These are phyloP conservation scores for Platyura marginata DNA, from an alignment of 1,140 invertebrate genomes.

Conservation along the genomic window DNA sequence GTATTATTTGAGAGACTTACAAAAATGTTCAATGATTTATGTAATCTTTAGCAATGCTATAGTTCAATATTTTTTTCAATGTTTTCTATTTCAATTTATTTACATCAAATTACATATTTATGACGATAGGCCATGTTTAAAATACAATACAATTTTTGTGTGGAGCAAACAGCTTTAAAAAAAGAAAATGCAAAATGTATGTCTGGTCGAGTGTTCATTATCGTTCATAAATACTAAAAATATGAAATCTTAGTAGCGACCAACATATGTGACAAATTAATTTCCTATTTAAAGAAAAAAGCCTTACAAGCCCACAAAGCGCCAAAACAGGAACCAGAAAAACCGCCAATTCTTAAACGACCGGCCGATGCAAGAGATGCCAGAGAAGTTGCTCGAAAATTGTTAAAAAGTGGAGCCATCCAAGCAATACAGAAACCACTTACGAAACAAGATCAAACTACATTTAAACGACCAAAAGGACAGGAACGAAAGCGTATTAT, in stretches of 20 bases:
- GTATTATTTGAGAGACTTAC: too few species aligned
- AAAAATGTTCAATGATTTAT: too few species aligned
- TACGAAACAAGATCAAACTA: slow-evolving; percentile 59
- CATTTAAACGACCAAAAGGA: slow-evolving; percentile 58
- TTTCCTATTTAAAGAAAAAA: slow-evolving; percentile 52
- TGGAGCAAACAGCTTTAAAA: too few species aligned
- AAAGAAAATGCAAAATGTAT: too few species aligned
- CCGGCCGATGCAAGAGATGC: slow-evolving; percentile 81
- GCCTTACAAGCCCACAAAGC: slow-evolving; percentile 73
- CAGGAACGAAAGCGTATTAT: slow-evolving; percentile 60
- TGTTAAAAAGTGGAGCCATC: slow-evolving; percentile 87
- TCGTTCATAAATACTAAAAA: too few species aligned
- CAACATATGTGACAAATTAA: slow-evolving; percentile 1
- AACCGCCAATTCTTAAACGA: slow-evolving; percentile 54
- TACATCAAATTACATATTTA: too few species aligned
- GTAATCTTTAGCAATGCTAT: too few species aligned
- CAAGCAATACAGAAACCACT: slow-evolving; percentile 60
- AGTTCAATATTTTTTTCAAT: too few species aligned
- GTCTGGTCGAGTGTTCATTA: too few species aligned
- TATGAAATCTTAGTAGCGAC: neutral
- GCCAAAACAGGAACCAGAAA: slow-evolving; percentile 74
- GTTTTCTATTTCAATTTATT: too few species aligned
- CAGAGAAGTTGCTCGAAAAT: slow-evolving; percentile 82
- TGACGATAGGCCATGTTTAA: too few species aligned
- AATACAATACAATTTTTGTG: too few species aligned